Base-by-base conservation (phyloP, 2,888 invertebrate genomes). In the Sinhomidia bicolor region DNA sequence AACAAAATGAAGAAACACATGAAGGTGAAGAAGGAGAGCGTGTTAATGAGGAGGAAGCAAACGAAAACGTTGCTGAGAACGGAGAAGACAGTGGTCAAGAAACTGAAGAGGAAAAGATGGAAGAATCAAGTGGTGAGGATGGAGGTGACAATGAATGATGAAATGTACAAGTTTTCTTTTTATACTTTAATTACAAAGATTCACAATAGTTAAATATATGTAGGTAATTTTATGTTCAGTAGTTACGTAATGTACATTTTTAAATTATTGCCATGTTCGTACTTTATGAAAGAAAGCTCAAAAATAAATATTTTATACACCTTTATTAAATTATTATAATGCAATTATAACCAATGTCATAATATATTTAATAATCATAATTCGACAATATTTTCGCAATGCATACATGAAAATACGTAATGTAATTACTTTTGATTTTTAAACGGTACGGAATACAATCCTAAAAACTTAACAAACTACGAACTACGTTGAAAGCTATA, bases 361-460 rank as follows among this genome's bases (percentile, higher is more conserved):
- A 32, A 79, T 79, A 57, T 2, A 26, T 32, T 1, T 68, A n/a
- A 26, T 51, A 7, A 36, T 78, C 23, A 57, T 57, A 36, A 47
- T 20, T 57, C 26, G 7, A 29, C 68, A 32, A 26, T 57, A 54
- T 17, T 41, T 32, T 26, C 78, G 36, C 14, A 29, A 51, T 81
- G 41, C 51, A 68, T 68, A 82, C 65, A 68, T 51, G 12, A 82
- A 82, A 82, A 82, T 82, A 82, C 47, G 14, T 65, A 62, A 65
- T 62, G 7, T 36, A 14, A 23, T 17, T 54, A 80, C n/a, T n/a
- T n/a, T n/a, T n/a, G n/a, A 36, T 47, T 74, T 74, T 44, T 14
- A 44, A n/a, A 47, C 74, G 47, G 32, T 32, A 74, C 71, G 44
- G 17, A 14, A 74, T 32, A 44, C 12, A 29, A 57, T 79, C 44